Percentiles rank a stretch among this genome's conserved stretches.
Evolutionary conservation across 2,113 vertebrate genomes (phyloP).

Genomic region (Arizona elegans): DNA sequence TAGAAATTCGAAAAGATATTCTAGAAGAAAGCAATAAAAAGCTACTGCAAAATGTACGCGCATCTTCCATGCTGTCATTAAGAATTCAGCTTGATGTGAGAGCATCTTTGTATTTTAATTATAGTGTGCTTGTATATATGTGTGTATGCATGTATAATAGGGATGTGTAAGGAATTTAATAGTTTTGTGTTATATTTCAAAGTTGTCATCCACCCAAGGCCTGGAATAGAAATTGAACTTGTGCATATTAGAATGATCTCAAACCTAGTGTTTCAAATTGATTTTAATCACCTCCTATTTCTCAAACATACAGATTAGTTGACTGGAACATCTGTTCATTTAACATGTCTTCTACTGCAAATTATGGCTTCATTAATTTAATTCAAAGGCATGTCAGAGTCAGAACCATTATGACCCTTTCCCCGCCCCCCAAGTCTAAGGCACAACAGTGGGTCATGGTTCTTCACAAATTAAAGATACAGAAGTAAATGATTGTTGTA

Average conservation of each 20-base stretch:
- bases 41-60: not conserved
- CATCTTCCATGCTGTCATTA: not conserved
- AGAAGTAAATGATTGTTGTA: not conserved
- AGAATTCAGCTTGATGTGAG: not conserved
- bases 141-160: not conserved
- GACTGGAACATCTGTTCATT: not conserved
- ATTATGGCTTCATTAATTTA: not conserved
- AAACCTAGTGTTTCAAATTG: constrained; percentile 13
- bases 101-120: not conserved
- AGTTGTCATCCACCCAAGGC: not conserved
- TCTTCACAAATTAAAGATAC: not conserved
- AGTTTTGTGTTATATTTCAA: not conserved
- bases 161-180: no score
- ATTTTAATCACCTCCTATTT: not conserved
- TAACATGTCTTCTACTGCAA: constrained; percentile 3
- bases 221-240: constrained; percentile 4
- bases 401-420: not conserved
- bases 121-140: not conserved
- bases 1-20: not conserved
- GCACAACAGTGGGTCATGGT: not conserved
- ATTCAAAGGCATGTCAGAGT: constrained; percentile 5
- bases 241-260: constrained; percentile 22
- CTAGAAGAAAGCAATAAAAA: not conserved
- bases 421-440: not conserved
- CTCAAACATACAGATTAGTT: not conserved